phyloP scores from a whole-genome alignment of 2,113 vertebrate species.

The Sylvia atricapilla region DNA sequence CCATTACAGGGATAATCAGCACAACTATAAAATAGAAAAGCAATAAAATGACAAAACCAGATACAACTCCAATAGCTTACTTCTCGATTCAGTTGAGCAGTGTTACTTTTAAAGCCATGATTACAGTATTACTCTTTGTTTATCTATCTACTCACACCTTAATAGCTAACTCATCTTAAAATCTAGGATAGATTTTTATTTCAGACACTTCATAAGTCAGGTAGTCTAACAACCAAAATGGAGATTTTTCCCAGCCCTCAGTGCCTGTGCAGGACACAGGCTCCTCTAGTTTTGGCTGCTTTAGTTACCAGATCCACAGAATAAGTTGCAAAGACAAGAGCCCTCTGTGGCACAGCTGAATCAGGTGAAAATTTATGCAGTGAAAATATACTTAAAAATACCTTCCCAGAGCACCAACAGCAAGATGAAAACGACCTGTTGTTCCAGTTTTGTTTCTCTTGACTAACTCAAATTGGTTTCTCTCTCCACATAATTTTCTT shows the following conservation, averaged over 20 bases:
- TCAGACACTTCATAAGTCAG: background rate
- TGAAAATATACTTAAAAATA: background rate
- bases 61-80: conserved; percentile 57
- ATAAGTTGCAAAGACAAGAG: background rate
- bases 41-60: conserved; percentile 79
- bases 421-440: background rate
- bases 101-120: conserved; percentile 45
- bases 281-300: background rate
- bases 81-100: conserved; percentile 31
- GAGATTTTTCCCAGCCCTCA: background rate
- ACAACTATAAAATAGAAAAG: conserved; percentile 72
- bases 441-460: background rate
- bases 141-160: background rate
- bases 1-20: conserved; percentile 77
- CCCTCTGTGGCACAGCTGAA: background rate
- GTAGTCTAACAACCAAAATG: background rate
- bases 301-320: background rate
- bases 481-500: background rate
- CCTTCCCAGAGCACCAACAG: background rate
- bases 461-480: background rate
- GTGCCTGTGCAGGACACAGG: background rate
- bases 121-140: conserved; percentile 37
- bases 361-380: background rate
- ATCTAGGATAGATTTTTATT: background rate
- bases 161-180: conserved; percentile 10